These are phyloP conservation scores for Tarsius wallacei DNA, from an alignment of 2,797 vertebrate genomes.

Conservation along the genomic window DNA sequence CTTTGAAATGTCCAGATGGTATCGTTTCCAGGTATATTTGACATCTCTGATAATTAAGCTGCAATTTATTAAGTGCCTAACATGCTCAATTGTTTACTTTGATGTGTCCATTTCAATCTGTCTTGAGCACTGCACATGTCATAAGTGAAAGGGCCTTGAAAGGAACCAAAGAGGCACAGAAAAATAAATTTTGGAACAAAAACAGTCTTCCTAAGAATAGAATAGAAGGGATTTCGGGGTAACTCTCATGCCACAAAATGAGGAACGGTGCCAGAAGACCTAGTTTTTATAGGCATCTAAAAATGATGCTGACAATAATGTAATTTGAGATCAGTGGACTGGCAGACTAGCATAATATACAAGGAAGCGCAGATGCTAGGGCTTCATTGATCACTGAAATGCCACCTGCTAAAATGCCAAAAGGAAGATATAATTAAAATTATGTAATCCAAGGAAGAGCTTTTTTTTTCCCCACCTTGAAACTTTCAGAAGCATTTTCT, in stretches of 20 bases:
- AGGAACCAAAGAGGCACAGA: conserved; percentile 17
- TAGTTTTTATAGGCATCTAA: conserved; percentile 75
- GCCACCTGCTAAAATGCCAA: conserved; percentile 79
- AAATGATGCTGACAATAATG: conserved; percentile 70
- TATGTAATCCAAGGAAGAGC: conserved; percentile 61
- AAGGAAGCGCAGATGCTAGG: conserved; percentile 65
- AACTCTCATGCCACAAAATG: conserved; percentile 46
- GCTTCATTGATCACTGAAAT: conserved; percentile 81
- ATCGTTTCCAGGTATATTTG: conserved; percentile 35
- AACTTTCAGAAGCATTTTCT: conserved; percentile 64
- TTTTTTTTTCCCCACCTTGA: conserved; percentile 45
- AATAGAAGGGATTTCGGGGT: neutral
- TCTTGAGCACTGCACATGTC: neutral
- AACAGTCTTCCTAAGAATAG: conserved; percentile 3
- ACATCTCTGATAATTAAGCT: conserved; percentile 2
- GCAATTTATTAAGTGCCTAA: neutral
- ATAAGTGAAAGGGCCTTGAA: neutral
- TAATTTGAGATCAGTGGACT: conserved; percentile 77
- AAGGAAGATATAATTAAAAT: conserved; percentile 81
- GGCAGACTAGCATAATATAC: conserved; percentile 37
- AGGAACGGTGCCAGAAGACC: conserved; percentile 64
- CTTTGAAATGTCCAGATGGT: conserved; percentile 43
- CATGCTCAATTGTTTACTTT: neutral
- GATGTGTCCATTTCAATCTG: neutral
- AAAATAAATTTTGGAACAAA: neutral